Percentiles rank a stretch among this genome's conserved stretches.
These are phyloP conservation scores for Merops nubicus DNA, from an alignment of 2,113 vertebrate genomes.

Conservation along the genomic window DNA sequence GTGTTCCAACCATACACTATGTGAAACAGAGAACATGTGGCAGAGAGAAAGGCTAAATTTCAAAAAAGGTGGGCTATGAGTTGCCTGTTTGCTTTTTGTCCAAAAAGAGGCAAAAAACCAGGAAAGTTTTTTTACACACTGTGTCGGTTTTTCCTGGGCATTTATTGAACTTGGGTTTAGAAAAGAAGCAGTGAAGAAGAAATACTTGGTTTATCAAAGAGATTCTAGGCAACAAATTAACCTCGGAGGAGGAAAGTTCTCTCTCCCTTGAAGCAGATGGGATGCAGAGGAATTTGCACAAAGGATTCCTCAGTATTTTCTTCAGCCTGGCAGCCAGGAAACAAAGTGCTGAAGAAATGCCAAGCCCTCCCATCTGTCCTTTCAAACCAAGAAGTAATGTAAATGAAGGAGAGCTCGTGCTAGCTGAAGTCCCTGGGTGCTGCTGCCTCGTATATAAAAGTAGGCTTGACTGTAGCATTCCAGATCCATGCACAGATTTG, in stretches of 20 bases:
- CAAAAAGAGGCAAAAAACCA: too few relatives aligned
- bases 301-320: background rate
- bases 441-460: background rate
- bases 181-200: background rate
- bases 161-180: background rate
- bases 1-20: background rate
- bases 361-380: background rate
- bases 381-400: background rate
- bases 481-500: background rate
- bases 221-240: background rate
- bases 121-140: background rate
- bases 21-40: background rate
- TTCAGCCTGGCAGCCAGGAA: background rate
- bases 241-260: background rate
- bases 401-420: background rate
- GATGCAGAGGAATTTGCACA: fast-evolving
- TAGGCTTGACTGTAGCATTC: background rate
- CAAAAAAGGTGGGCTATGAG: background rate
- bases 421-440: background rate
- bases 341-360: background rate
- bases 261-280: background rate
- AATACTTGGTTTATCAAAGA: background rate
- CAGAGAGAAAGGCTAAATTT: background rate
- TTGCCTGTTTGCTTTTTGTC: background rate
- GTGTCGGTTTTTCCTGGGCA: background rate